A percentile compares a stretch with the other conserved stretches of the same genome.
Evolutionary conservation across 2,797 vertebrate genomes (phyloP).

Genomic region (Ctenopoma multispine): DNA sequence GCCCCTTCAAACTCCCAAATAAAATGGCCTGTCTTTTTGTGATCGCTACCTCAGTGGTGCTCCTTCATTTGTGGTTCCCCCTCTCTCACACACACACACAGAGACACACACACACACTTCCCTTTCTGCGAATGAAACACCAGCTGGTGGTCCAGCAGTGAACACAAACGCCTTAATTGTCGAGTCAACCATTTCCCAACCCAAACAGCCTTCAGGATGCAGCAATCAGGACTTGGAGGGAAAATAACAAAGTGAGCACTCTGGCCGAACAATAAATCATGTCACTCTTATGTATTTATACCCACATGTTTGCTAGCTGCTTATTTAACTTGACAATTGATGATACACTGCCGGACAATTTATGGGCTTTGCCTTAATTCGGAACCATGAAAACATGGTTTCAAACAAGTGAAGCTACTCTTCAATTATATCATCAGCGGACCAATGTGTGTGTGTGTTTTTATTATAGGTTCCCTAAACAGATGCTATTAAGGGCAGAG

Average conservation of each 20-base stretch:
- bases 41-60: slow-evolving; percentile 74
- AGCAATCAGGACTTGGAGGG: slow-evolving; percentile 81
- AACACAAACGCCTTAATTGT: slow-evolving; percentile 84
- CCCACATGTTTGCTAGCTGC: slow-evolving; percentile 63
- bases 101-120: slow-evolving; percentile 37
- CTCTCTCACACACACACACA: slow-evolving; percentile 17
- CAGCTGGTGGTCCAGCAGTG: slow-evolving; percentile 82
- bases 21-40: slow-evolving; percentile 74
- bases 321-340: slow-evolving; percentile 79
- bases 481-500: slow-evolving; percentile 44
- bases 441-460: slow-evolving; percentile 33
- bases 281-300: slow-evolving; percentile 80
- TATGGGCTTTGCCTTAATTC: slow-evolving; percentile 68
- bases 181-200: slow-evolving; percentile 81
- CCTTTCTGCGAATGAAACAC: slow-evolving; percentile 70
- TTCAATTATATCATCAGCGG: slow-evolving; percentile 67
- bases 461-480: slow-evolving; percentile 64
- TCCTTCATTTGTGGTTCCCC: slow-evolving; percentile 75
- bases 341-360: slow-evolving; percentile 68
- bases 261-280: slow-evolving; percentile 78
- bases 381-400: slow-evolving; percentile 66
- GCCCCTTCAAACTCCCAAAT: slow-evolving; percentile 77
- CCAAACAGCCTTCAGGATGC: slow-evolving; percentile 84
- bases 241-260: slow-evolving; percentile 80
- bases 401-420: slow-evolving; percentile 63